Conservation (phyloP, 2,888 invertebrate genomes). For the Thereva unica region DNA sequence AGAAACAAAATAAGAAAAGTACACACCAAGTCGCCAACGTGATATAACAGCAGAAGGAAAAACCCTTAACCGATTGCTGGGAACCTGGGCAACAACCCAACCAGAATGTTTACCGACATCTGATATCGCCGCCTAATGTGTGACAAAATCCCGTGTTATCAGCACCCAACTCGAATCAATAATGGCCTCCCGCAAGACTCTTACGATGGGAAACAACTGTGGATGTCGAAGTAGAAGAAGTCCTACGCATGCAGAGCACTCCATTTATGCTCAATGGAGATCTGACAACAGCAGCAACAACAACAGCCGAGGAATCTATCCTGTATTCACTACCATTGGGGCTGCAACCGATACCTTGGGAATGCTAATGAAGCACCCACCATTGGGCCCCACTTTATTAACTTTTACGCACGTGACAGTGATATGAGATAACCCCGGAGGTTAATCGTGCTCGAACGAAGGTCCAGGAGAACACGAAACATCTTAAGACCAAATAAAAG, state of each 20-base stretch:
- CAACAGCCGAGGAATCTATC: background rate
- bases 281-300: background rate
- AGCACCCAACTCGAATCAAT: too few relatives aligned
- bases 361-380: conserved; percentile 22
- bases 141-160: too few relatives aligned
- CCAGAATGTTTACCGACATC: background rate
- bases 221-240: too few relatives aligned
- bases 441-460: too few relatives aligned
- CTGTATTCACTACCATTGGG: background rate
- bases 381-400: conserved; percentile 6
- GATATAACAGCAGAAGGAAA: background rate
- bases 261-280: background rate
- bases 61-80: background rate
- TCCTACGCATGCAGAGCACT: background rate
- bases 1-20: too few relatives aligned
- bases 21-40: conserved; percentile 3
- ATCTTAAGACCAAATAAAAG: too few relatives aligned
- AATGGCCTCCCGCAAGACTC: too few relatives aligned
- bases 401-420: background rate
- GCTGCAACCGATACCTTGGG: conserved; percentile 22
- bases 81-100: background rate
- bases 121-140: background rate
- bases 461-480: too few relatives aligned
- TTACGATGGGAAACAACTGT: too few relatives aligned
- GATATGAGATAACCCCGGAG: too few relatives aligned